These are phyloP conservation scores for Drosophila borborema DNA, from an alignment of 2,888 invertebrate genomes.

Conservation along the genomic window DNA sequence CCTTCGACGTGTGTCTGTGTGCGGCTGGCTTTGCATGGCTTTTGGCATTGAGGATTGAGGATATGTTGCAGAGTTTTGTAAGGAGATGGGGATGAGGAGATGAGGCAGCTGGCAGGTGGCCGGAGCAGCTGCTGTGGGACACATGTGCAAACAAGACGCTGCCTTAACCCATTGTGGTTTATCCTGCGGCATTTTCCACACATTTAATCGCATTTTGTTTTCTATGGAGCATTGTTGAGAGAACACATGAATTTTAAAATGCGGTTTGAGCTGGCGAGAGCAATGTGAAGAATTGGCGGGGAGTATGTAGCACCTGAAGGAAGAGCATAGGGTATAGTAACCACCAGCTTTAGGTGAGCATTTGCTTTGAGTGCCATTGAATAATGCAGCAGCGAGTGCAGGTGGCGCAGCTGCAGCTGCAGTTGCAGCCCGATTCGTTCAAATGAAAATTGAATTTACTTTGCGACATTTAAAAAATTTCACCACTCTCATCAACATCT, in stretches of 20 bases:
- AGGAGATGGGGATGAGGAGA: too few relatives aligned
- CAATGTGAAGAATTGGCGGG: neutral
- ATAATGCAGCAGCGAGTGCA: constrained; percentile 65
- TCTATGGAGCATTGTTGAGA: constrained; percentile 65
- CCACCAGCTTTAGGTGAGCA: constrained; percentile 34
- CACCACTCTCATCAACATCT: constrained; percentile 32
- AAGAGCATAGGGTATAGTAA: constrained; percentile 11
- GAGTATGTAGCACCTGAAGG: neutral
- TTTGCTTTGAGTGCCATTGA: constrained; percentile 69
- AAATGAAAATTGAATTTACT: constrained; percentile 75
- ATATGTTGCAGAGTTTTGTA: neutral
- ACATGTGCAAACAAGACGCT: constrained; percentile 72
- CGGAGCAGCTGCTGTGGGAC: constrained; percentile 11
- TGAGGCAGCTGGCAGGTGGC: neutral
- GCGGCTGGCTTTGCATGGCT: constrained; percentile 42
- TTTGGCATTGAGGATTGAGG: constrained; percentile 8
- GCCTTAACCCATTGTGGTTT: constrained; percentile 75
- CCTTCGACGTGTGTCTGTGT: constrained; percentile 64
- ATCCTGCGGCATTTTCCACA: constrained; percentile 82
- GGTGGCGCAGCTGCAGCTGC: constrained; percentile 16
- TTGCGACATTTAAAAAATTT: constrained; percentile 75
- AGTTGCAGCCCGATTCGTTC: constrained; percentile 12
- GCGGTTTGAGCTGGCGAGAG: constrained; percentile 49
- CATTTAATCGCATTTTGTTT: constrained; percentile 82
- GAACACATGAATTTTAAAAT: constrained; percentile 79